Base-by-base conservation (phyloP, 37 sponge, comb jelly and placozoan species). In the Theonella swinhoei region DNA sequence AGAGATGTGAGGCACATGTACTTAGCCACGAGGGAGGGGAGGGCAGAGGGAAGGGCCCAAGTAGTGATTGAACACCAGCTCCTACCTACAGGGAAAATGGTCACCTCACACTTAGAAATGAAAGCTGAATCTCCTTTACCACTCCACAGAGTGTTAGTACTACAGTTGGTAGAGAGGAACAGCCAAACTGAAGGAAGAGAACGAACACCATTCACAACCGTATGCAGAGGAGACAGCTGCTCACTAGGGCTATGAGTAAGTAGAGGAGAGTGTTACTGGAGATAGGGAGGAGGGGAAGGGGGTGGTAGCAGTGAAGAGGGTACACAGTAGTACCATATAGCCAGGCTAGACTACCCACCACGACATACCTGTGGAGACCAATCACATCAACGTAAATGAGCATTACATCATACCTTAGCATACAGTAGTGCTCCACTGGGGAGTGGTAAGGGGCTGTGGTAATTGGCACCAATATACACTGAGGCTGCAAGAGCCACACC, bases 261-360 rank as follows among this genome's bases (percentile, higher is more conserved):
- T 83, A 83, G 68, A 83, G 37, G 22, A 64, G 75, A 0, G 64
- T 34, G 84, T 67, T 83, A 47, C 84, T 73, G 41, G 73, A 63
- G 76, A 68, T 22, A 30, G 62, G 65, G 29, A 83, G 37, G 9
- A 39, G 23, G 7, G 58, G 22, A 0, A 83, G 25, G 14, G 54
- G 54, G 17, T 19, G 22, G 42, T 26, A 5, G 7, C 30, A 63
- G 82, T 72, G 74, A 5, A 62, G 39, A 26, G 82, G 64, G 25
- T 20, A 7, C 37, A 82, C 74, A 1, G 74, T 24, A 29, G 1
- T 31, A n/a, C 67, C 0, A 54, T 83, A 65, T 7, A 39, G 64
- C 47, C 38, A 32, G 4, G 35, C 66, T 42, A 83, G 34, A 7
- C 61, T 64, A 0, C 84, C 84, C 24, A 65, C 35, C 54, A 83